Percentiles rank a stretch among this genome's conserved stretches.
Evolutionary conservation across 2,797 vertebrate species (phyloP).

Genomic region (Heteromormyrus szaboi): DNA sequence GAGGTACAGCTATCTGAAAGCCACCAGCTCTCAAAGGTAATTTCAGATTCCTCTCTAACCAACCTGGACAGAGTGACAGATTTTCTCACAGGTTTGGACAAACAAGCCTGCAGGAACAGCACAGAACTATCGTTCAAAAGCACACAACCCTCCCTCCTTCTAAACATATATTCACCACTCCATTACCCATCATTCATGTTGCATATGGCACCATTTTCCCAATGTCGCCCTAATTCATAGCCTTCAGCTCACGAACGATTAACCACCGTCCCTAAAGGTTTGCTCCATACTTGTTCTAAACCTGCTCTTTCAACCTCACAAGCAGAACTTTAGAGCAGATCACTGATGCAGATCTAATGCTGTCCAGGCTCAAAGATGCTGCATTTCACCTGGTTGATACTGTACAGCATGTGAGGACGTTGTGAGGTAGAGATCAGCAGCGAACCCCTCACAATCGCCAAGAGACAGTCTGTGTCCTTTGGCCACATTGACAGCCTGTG

Average conservation of each 20-base stretch:
- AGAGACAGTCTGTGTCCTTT: background rate
- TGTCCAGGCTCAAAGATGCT: background rate
- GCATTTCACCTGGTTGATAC: background rate
- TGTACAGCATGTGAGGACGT: background rate
- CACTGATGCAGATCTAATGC: constrained; percentile 16
- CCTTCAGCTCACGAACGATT: constrained; percentile 22
- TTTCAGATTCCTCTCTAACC: background rate
- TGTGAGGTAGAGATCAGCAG: background rate
- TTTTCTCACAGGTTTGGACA: constrained; percentile 12
- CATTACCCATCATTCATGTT: constrained; percentile 11
- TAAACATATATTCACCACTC: background rate
- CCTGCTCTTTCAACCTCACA: constrained; percentile 14
- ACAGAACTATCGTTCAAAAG: constrained; percentile 11
- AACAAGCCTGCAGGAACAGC: constrained; percentile 1
- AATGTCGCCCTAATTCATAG: constrained; percentile 30
- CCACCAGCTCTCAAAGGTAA: background rate
- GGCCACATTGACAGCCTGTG: background rate
- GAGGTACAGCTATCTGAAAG: background rate
- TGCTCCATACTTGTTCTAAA: constrained; percentile 11
- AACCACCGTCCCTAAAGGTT: background rate
- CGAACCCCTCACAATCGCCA: no score
- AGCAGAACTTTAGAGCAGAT: constrained; percentile 10
- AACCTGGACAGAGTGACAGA: constrained; percentile 7
- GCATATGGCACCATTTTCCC: constrained; percentile 24
- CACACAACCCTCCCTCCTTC: background rate